Conservation (phyloP, 1,140 invertebrate species). For the Ostrea denselamellosa region DNA sequence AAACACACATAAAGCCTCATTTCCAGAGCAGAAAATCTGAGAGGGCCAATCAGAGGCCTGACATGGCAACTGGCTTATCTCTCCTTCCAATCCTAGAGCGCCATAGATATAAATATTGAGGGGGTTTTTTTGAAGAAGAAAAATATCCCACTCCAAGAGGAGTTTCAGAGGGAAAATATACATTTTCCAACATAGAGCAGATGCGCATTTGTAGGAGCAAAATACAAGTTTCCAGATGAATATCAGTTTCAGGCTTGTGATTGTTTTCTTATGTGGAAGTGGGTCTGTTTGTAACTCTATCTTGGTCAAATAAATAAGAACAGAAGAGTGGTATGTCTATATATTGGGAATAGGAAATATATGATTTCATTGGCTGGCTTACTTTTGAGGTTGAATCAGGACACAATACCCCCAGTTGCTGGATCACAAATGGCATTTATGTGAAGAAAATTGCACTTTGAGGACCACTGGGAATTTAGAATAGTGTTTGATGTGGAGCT, state of each 20-base stretch:
- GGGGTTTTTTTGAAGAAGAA: conserved; percentile 7
- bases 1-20: conserved; percentile 35
- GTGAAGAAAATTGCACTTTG: conserved; percentile 3
- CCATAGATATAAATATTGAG: conserved; percentile 35
- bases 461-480: not conserved
- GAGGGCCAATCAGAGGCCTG: conserved; percentile 30
- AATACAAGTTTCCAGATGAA: conserved; percentile 24
- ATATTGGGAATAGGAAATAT: conserved; percentile 1
- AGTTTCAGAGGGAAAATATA: not conserved
- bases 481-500: not conserved
- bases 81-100: conserved; percentile 34
- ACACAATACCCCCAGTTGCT: not conserved
- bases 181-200: conserved; percentile 30
- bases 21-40: conserved; percentile 16
- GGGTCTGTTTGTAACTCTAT: conserved; percentile 24
- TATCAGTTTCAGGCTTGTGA: not conserved
- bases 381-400: not conserved
- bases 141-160: conserved; percentile 16
- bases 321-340: not conserved
- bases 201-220: conserved; percentile 23
- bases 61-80: conserved; percentile 32
- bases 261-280: conserved; percentile 6
- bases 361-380: conserved; percentile 8
- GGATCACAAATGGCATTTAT: not conserved
- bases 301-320: conserved; percentile 26